Base-by-base conservation (phyloP, 2,797 vertebrate species). In the Peromyscus nudipes region DNA sequence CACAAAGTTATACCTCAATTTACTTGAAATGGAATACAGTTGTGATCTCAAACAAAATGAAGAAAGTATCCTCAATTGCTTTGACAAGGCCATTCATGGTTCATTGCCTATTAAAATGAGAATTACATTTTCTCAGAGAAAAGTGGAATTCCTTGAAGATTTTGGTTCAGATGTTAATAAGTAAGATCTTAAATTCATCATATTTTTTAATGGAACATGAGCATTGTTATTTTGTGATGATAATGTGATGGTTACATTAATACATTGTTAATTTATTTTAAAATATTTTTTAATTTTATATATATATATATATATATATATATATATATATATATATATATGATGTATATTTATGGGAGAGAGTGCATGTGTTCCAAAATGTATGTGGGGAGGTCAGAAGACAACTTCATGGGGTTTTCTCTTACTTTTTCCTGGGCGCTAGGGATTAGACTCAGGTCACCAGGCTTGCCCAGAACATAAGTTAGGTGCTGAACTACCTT, bases 71-170 rank as follows among this genome's bases (percentile, higher is more conserved):
- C 95, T 99, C 98, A 99, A 99, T 69, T 99, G 99, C 97, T 99
- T 99, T 37, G 99, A 99, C 98, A 99, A 99, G 82, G 99, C 99
- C 2, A 97, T 99, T 91, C 98, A 97, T 84, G 99, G 99, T 94
- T 98, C 98, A 0, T 97, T 99, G 99, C 98, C 99, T 0, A 98
- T 99, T 14, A 99, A 99, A 95, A 99, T 99, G 49, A 99, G 99
- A 94, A 98, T 99, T 91, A 99, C 99, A 0, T 99, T 99, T 98
- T 99, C 99, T 3, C 99, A 99, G 97, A 99, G 99, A 96, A 99
- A 99, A 98, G 99, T 99, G 4, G 99, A 99, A 94, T 99, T 99
- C 97, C 99, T 99, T 23, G 99, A 99, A 98, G 99, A 99, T 98
- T 99, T 99, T 98, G 99, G 99, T 97, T 99, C 99, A 46, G 99